These are phyloP conservation scores for Temnothorax ravouxi DNA, from an alignment of 2,888 invertebrate species.

Conservation along the genomic window DNA sequence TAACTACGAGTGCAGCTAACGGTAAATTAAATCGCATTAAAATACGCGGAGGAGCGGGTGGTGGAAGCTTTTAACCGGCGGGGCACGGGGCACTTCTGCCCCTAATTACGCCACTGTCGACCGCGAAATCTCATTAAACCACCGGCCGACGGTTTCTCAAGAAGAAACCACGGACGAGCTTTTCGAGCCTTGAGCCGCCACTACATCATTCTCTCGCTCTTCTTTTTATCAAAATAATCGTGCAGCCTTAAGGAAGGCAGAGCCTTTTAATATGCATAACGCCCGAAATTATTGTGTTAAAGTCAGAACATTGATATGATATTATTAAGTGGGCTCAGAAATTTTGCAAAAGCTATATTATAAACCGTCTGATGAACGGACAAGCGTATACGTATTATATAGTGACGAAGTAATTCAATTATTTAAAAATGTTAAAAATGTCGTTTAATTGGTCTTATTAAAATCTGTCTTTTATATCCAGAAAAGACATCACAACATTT, in stretches of 20 bases:
- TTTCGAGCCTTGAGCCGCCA: conserved; percentile 24
- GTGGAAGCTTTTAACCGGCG: conserved; percentile 49
- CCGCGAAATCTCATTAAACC: conserved; percentile 67
- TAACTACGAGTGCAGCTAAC: conserved; percentile 72
- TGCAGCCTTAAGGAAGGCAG: not conserved
- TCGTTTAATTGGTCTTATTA: not conserved
- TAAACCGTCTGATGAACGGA: not conserved
- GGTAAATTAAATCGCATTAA: conserved; percentile 79
- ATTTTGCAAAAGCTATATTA: not conserved
- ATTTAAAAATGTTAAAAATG: not conserved
- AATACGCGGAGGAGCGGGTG: conserved; percentile 44
- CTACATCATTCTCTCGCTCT: not conserved
- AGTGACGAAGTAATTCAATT: not conserved
- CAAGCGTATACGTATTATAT: not conserved
- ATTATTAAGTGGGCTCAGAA: not conserved
- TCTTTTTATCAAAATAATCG: conserved; percentile 24
- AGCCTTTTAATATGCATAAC: conserved; percentile 25
- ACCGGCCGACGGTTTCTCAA: conserved; percentile 31
- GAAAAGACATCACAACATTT: not conserved
- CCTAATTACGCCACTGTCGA: conserved; percentile 65
- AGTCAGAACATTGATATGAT: not conserved
- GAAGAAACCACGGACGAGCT: conserved; percentile 23
- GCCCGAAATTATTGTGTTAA: conserved; percentile 24
- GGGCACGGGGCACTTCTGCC: conserved; percentile 43
- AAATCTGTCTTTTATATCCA: not conserved